Percentiles rank a stretch among this genome's conserved stretches.
These are phyloP conservation scores for Phragmatobia fuliginosa DNA, from an alignment of 2,888 invertebrate genomes.

Conservation along the genomic window DNA sequence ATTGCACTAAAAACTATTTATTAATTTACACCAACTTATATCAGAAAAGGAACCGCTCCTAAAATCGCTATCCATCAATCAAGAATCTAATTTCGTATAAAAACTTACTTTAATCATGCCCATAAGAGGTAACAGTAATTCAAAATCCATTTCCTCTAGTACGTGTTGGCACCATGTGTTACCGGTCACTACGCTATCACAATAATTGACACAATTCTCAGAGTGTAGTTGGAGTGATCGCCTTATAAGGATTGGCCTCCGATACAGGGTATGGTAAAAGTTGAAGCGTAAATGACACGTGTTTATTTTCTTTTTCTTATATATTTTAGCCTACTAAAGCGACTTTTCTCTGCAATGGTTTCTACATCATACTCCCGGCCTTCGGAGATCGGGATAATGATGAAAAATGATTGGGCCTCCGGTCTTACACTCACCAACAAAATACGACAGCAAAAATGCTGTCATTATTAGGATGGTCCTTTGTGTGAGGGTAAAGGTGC, in stretches of 20 bases:
- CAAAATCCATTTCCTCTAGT: conserved; percentile 31
- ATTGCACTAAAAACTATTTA: not conserved
- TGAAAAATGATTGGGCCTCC: no score
- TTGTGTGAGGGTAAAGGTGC: no score
- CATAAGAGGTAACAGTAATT: conserved; percentile 11
- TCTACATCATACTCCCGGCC: no score
- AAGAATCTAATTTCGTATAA: not conserved
- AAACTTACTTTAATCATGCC: conserved; percentile 1
- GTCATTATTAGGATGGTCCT: no score
- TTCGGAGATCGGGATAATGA: no score
- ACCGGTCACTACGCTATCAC: conserved; percentile 43
- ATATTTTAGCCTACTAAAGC: no score
- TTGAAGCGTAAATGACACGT: conserved; percentile 22
- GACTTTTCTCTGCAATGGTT: no score
- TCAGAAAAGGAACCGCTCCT: not conserved
- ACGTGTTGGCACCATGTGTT: conserved; percentile 21
- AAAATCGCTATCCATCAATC: not conserved
- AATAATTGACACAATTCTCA: conserved; percentile 67
- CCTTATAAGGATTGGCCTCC: conserved; percentile 52
- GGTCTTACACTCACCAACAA: no score
- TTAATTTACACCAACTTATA: not conserved
- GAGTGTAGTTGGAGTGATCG: conserved; percentile 37
- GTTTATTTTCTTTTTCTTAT: no score
- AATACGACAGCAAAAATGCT: no score
- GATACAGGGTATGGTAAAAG: conserved; percentile 28